Conservation (phyloP, 2,113 vertebrate genomes). For the Pseudonaja textilis region DNA sequence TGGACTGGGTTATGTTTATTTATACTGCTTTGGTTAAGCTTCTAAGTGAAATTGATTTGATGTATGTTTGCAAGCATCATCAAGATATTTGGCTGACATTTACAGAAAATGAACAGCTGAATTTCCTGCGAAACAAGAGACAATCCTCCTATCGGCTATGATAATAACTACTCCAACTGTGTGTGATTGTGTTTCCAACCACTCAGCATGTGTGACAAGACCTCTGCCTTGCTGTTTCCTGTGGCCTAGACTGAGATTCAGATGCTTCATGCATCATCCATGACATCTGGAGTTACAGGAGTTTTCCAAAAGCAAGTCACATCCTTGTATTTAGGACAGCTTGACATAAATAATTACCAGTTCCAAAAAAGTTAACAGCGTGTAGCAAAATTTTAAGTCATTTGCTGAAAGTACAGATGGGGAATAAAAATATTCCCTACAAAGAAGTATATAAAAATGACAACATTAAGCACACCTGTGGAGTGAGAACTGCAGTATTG, state of each 20-base stretch:
- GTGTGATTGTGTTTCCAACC: conserved; percentile 59
- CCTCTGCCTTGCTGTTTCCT: conserved; percentile 60
- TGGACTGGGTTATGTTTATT: not conserved
- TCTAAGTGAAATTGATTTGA: conserved; percentile 36
- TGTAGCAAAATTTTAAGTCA: conserved; percentile 12
- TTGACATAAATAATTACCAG: conserved; percentile 42
- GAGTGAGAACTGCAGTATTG: conserved; percentile 23
- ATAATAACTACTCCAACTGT: conserved; percentile 44
- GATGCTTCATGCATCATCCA: conserved; percentile 52
- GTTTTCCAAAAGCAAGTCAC: conserved; percentile 2
- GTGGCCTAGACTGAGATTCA: conserved; percentile 58
- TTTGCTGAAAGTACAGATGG: conserved; percentile 26
- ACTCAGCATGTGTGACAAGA: conserved; percentile 60
- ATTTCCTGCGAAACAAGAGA: conserved; percentile 68
- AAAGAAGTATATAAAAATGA: conserved; percentile 27
- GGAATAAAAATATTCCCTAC: not conserved
- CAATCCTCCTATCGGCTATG: conserved; percentile 53
- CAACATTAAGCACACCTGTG: not conserved
- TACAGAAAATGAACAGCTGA: conserved; percentile 62
- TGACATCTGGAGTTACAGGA: conserved; percentile 49
- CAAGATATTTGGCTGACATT: conserved; percentile 57
- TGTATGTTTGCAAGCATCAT: conserved; percentile 19
- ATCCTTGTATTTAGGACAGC: conserved; percentile 43
- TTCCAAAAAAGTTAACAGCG: conserved; percentile 36
- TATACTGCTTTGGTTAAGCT: not conserved